Conservation (phyloP, 2,888 invertebrate genomes). For the Hypsopygia costalis region DNA sequence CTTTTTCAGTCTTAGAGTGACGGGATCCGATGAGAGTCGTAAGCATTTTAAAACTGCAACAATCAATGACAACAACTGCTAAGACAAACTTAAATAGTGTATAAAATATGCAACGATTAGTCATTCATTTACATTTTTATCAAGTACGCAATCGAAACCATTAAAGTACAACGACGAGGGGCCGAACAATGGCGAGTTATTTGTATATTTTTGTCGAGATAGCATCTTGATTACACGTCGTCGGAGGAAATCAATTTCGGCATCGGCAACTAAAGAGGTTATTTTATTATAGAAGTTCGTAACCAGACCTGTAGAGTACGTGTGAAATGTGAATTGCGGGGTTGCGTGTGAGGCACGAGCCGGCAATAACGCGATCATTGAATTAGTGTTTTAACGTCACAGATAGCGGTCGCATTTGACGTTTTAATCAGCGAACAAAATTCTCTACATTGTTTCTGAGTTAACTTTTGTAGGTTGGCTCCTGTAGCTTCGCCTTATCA, state of each 20-base stretch:
- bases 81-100: constrained; percentile 18
- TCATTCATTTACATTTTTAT: constrained; percentile 12
- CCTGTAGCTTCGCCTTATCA: constrained; percentile 15
- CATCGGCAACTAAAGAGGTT: constrained; percentile 27
- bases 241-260: constrained; percentile 36
- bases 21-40: constrained; percentile 93
- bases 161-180: constrained; percentile 21
- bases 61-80: constrained; percentile 40
- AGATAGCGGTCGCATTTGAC: constrained; percentile 45
- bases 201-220: constrained; percentile 33
- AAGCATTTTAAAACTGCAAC: constrained; percentile 95
- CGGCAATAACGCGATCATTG: constrained; percentile 60
- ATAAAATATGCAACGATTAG: constrained; percentile 5
- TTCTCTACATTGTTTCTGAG: constrained; percentile 11
- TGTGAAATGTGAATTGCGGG: constrained; percentile 56
- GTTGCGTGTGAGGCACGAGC: constrained; percentile 51
- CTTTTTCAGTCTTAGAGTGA: constrained; percentile 94
- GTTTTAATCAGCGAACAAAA: constrained; percentile 33
- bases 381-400: constrained; percentile 59
- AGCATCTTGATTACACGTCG: constrained; percentile 31
- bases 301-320: constrained; percentile 27
- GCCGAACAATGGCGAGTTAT: constrained; percentile 28
- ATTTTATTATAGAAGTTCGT: constrained; percentile 26
- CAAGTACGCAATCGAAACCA: constrained; percentile 23
- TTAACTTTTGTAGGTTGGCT: too few relatives aligned